Conservation (phyloP, 2,113 vertebrate genomes). For the cat (Felis catus) region F.catus_Fca126_mat1.0 CM031414.1:4226501-4227000, state of each 20-base stretch:
- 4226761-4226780: fast-evolving
- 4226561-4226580: not conserved
- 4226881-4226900: not conserved
- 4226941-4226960: not conserved
- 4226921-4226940: not conserved
- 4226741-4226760: fast-evolving
- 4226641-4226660: not conserved
- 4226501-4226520: too few relatives aligned
- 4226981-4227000: fast-evolving
- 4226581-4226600: not conserved
- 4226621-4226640: not conserved
- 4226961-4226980: not conserved
- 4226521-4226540: not conserved
- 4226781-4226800: fast-evolving
- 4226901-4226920: not conserved
- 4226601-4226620: not conserved
- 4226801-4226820: not conserved
- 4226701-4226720: fast-evolving
- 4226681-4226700: not conserved
- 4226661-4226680: not conserved
- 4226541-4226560: not conserved
- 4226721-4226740: fast-evolving
- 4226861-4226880: not conserved
- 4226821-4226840: fast-evolving
- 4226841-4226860: not conserved